phyloP scores from a whole-genome alignment of 92 coral and sea anemone species.

The Actinernus sp. region DNA sequence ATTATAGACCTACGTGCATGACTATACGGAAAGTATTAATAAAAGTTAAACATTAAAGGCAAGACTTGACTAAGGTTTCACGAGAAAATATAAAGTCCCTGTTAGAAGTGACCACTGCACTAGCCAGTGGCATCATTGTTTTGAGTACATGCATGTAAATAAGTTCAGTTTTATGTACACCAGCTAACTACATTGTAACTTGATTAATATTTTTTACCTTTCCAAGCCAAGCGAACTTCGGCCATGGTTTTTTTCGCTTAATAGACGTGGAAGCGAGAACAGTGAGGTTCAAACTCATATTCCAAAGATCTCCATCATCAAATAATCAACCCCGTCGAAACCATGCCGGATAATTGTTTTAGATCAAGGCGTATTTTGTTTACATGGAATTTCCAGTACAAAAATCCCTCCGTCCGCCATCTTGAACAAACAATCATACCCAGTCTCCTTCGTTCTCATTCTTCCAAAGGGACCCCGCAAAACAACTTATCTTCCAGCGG shows the following conservation, averaged over 20 bases:
- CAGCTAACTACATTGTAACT: too few relatives aligned
- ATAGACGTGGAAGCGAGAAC: conserved; percentile 88
- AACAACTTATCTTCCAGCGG: too few relatives aligned
- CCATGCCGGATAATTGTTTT: neutral
- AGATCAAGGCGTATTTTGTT: neutral
- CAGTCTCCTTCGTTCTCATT: conserved; percentile 14
- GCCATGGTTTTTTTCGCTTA: conserved; percentile 98
- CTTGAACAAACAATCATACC: conserved; percentile 7
- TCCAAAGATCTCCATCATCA: conserved; percentile 2
- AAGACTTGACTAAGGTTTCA: too few relatives aligned
- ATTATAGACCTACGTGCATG: too few relatives aligned
- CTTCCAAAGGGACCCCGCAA: conserved; percentile 4
- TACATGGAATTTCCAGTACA: conserved; percentile 24
- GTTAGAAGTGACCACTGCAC: too few relatives aligned
- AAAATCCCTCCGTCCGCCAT: conserved; percentile 51
- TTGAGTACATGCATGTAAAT: too few relatives aligned
- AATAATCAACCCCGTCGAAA: neutral
- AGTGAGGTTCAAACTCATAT: conserved; percentile 80
- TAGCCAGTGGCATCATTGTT: too few relatives aligned
- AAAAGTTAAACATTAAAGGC: too few relatives aligned
- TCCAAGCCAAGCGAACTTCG: conserved; percentile 91
- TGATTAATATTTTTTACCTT: conserved; percentile 82
- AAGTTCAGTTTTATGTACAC: too few relatives aligned
- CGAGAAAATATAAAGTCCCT: too few relatives aligned
- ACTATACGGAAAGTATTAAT: too few relatives aligned